Evolutionary conservation across 1,140 invertebrate species (phyloP).

Genomic region (Drosophila melanica): DNA sequence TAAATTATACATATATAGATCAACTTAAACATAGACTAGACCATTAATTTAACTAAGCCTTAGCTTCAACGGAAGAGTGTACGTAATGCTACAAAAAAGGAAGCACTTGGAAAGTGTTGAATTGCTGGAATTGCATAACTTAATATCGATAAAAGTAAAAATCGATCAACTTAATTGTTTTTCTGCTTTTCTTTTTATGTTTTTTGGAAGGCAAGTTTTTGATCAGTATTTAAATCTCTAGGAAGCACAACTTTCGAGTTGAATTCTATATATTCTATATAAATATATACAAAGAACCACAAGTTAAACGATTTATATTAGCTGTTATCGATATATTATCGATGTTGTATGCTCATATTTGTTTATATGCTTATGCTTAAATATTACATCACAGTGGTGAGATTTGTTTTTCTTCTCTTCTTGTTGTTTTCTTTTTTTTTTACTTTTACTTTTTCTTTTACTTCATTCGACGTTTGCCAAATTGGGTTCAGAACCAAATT

Average conservation of each 20-base stretch:
- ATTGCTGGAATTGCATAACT: slow-evolving; percentile 59
- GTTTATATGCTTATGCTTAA: slow-evolving; percentile 56
- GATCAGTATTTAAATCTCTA: slow-evolving; percentile 57
- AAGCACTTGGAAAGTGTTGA: slow-evolving; percentile 75
- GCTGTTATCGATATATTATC: slow-evolving; percentile 14
- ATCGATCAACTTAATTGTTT: background rate
- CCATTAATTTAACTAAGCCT: slow-evolving; percentile 75
- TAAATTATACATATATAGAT: slow-evolving; percentile 3
- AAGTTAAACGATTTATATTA: slow-evolving; percentile 10
- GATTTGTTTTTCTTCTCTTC: slow-evolving; percentile 62
- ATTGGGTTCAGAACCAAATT: slow-evolving; percentile 58
- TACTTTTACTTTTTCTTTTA: too few species aligned
- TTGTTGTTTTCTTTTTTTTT: slow-evolving; percentile 13
- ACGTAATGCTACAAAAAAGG: slow-evolving; percentile 52
- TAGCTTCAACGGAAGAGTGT: slow-evolving; percentile 60
- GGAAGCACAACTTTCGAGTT: slow-evolving; percentile 72
- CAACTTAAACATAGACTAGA: slow-evolving; percentile 75
- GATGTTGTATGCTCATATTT: slow-evolving; percentile 9
- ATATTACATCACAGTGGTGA: slow-evolving; percentile 77
- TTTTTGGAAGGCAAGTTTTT: slow-evolving; percentile 49
- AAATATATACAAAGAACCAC: slow-evolving; percentile 53
- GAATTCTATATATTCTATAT: slow-evolving; percentile 49
- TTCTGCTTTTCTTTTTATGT: slow-evolving; percentile 15
- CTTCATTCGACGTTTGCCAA: slow-evolving; percentile 54
- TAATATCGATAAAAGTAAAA: slow-evolving; percentile 32